Evolutionary conservation across 1,140 invertebrate species (phyloP).

Genomic region (Drosophila azteca): DNA sequence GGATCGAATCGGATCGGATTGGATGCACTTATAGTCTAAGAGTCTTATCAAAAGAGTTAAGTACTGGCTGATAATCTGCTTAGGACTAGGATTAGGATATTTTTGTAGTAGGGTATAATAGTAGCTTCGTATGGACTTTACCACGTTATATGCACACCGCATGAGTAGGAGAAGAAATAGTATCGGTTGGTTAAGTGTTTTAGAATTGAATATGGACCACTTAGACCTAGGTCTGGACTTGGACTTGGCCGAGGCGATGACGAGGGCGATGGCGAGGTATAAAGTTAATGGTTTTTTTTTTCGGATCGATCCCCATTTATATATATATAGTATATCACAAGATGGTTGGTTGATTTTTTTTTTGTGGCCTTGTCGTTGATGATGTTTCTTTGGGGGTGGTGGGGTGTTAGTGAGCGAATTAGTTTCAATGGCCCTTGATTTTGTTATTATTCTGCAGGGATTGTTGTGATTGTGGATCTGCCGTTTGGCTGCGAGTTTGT

Average conservation of each 20-base stretch:
- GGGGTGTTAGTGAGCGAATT: conserved; percentile 62
- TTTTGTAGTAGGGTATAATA: conserved; percentile 20
- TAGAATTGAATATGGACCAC: conserved; percentile 40
- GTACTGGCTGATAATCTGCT: conserved; percentile 20
- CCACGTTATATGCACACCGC: conserved; percentile 47
- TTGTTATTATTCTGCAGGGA: conserved; percentile 70
- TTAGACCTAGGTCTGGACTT: conserved; percentile 42
- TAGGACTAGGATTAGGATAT: conserved; percentile 40
- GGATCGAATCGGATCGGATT: neutral
- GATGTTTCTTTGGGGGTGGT: conserved; percentile 7
- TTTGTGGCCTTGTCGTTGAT: conserved; percentile 2
- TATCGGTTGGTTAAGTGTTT: conserved; percentile 51
- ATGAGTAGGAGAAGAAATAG: conserved; percentile 25
- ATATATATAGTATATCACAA: conserved; percentile 66
- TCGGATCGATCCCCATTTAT: conserved; percentile 12
- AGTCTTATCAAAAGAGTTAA: conserved; percentile 21
- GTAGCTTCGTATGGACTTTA: conserved; percentile 52
- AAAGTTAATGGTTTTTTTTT: conserved; percentile 24
- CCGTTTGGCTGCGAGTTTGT: conserved; percentile 46
- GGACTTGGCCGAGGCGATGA: conserved; percentile 12
- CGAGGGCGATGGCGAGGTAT: conserved; percentile 13
- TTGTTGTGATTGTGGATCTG: conserved; percentile 38
- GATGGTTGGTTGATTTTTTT: conserved; percentile 51
- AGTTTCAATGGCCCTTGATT: conserved; percentile 68
- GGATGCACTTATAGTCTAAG: conserved; percentile 31